Evolutionary conservation across 2,797 vertebrate genomes (phyloP).

Genomic region (Acanthis flammea): DNA sequence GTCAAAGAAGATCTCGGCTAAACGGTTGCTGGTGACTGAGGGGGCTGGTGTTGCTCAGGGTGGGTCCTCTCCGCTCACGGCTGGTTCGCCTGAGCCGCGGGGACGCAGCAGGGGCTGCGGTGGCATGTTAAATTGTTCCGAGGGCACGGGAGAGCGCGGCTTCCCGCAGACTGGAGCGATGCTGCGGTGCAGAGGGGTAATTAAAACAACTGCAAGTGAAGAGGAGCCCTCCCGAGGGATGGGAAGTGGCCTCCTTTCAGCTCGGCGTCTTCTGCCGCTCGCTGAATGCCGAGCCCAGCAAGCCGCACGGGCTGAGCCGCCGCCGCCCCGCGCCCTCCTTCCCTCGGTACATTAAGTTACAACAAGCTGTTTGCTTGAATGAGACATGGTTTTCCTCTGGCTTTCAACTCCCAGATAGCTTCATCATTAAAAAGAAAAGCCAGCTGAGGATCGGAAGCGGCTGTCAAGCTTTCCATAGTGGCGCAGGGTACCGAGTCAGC

Average conservation of each 20-base stretch:
- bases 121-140: not conserved
- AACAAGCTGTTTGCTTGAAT: not conserved
- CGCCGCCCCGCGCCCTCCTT: not conserved
- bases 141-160: not conserved
- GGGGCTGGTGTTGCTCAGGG: not conserved
- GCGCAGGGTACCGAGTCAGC: not conserved
- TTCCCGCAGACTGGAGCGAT: not conserved
- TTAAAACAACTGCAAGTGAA: not conserved
- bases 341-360: not conserved
- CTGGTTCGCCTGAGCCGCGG: rapidly evolving
- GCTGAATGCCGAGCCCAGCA: not conserved
- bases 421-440: not conserved
- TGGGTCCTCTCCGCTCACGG: not conserved
- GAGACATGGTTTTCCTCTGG: not conserved
- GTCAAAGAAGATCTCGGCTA: constrained; percentile 1
- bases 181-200: not conserved
- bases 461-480: not conserved
- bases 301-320: not conserved
- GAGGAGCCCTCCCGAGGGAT: not conserved
- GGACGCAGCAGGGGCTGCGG: not conserved
- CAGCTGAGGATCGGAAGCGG: not conserved
- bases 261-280: not conserved
- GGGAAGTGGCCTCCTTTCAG: not conserved
- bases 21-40: not conserved
- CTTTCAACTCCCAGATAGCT: not conserved